Evolutionary conservation across 2,797 vertebrate species (phyloP).

Genomic region (Erethizon dorsatum): DNA sequence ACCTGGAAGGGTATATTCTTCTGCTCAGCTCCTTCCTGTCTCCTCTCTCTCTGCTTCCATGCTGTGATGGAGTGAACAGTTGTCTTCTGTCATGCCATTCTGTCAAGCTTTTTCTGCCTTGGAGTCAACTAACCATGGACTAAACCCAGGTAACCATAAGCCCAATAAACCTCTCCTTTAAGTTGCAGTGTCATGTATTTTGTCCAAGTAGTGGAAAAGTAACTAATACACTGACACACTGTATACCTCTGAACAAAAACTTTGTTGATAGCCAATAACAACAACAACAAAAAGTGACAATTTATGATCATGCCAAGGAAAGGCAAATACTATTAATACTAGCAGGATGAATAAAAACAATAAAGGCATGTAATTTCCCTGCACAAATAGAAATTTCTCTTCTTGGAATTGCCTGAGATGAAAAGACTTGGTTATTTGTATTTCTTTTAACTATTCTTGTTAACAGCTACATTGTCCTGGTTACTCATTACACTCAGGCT

Average conservation of each 20-base stretch:
- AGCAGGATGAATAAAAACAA: slow-evolving; percentile 34
- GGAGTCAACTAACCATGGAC: background rate
- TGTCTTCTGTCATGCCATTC: background rate
- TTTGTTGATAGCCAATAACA: slow-evolving; percentile 67
- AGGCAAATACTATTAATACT: background rate
- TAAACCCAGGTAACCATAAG: background rate
- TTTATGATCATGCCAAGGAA: slow-evolving; percentile 53
- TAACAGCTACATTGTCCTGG: background rate
- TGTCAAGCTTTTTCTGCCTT: background rate
- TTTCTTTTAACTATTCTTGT: slow-evolving; percentile 12
- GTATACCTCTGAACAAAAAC: slow-evolving; percentile 61
- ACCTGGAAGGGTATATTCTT: background rate
- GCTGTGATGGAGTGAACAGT: background rate
- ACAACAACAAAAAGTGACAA: slow-evolving; percentile 53
- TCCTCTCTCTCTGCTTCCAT: background rate
- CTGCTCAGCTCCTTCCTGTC: background rate
- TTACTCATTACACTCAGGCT: background rate
- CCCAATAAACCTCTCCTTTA: background rate
- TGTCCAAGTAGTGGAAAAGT: background rate
- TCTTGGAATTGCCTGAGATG: background rate
- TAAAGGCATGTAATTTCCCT: background rate
- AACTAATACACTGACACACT: slow-evolving; percentile 22
- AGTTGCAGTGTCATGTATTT: background rate
- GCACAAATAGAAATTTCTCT: slow-evolving; percentile 1
- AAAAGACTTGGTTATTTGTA: background rate